Evolutionary conservation across 2,113 vertebrate species (phyloP), one percentile per base, ranked within the genome.

Genomic region (Sceloporus undulatus): DNA sequence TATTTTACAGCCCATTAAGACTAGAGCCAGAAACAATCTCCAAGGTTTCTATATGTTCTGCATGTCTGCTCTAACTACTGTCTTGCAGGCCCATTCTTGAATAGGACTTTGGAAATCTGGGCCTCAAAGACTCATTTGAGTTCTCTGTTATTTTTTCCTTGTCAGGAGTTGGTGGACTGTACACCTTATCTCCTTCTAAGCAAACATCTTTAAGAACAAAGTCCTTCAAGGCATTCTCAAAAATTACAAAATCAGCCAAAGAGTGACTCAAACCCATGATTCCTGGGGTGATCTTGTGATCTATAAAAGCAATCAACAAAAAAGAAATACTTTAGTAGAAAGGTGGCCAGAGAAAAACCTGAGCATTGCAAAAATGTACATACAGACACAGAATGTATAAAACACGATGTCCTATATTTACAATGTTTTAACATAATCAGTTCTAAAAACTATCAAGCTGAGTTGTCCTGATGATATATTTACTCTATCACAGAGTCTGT

Each of bases 251-350:
- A 68, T 68, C 23, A 68, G 62, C 34, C 23, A 42, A 27, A 16
- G 81, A 48, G 6, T 82, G 82, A 3, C 16, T 83, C 66, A 84
- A 68, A 48, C 3, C 65, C 34, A 48, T 54, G 40, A 83, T 38
- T 10, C 34, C 29, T 34, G 27, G 11, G 74, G 48, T 14, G 48
- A 54, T 56, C 42, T 54, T 86, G 66, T 56, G 54, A 71, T 27
- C 66, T 16, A 82, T 42, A 70, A 70, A 56, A 86, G 34, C 29
- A 86, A 56, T 56, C 19, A 54, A 71, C 34, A 19, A 13, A 59
- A 59, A n/a, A 65, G 21, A 62, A 80, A 56, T 71, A 73, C 79
- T 80, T 71, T 86, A 70, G n/a, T 59, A 40, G n/a, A 85, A 62
- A 59, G 21, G 5, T 23, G 52, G 66, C 23, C 66, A 87, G 79